phyloP scores from a whole-genome alignment of 1,140 invertebrate genomes.

The Coenobita brevimanus region DNA sequence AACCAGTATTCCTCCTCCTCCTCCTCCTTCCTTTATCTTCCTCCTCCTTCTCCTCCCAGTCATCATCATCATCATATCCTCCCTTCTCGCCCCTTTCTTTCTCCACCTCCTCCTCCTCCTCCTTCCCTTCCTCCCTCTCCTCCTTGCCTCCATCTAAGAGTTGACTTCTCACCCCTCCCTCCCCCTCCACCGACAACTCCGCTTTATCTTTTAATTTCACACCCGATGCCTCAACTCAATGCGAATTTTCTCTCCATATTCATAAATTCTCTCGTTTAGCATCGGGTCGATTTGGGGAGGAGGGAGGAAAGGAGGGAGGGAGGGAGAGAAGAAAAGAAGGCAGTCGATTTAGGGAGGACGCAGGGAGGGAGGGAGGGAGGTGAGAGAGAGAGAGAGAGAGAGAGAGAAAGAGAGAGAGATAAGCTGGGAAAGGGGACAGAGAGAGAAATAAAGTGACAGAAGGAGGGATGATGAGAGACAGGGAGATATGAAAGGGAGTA shows the following conservation, averaged over 20 bases:
- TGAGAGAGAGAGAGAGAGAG: background rate
- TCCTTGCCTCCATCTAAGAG: background rate
- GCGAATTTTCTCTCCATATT: conserved; percentile 66
- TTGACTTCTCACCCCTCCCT: background rate
- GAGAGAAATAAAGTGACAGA: background rate
- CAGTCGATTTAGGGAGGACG: no score
- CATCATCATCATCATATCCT: background rate
- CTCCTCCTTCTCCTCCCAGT: background rate
- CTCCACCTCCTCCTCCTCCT: background rate
- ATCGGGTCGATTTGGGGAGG: conserved; percentile 50
- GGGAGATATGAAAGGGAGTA: background rate
- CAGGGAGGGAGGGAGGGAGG: conserved; percentile 1
- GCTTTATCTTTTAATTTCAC: conserved; percentile 66
- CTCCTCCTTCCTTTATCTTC: background rate
- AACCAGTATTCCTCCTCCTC: background rate
- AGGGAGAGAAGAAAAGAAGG: background rate
- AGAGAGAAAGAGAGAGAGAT: conserved; percentile 26
- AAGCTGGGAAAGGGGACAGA: conserved; percentile 19
- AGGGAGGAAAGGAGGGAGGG: background rate
- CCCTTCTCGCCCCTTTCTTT: background rate
- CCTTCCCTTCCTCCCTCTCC: background rate
- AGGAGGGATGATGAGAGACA: background rate
- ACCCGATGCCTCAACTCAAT: conserved; percentile 54
- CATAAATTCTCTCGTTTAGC: conserved; percentile 65
- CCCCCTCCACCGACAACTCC: conserved; percentile 10